These are phyloP conservation scores for Xestia ashworthii DNA, from an alignment of 2,888 invertebrate species.

Conservation along the genomic window DNA sequence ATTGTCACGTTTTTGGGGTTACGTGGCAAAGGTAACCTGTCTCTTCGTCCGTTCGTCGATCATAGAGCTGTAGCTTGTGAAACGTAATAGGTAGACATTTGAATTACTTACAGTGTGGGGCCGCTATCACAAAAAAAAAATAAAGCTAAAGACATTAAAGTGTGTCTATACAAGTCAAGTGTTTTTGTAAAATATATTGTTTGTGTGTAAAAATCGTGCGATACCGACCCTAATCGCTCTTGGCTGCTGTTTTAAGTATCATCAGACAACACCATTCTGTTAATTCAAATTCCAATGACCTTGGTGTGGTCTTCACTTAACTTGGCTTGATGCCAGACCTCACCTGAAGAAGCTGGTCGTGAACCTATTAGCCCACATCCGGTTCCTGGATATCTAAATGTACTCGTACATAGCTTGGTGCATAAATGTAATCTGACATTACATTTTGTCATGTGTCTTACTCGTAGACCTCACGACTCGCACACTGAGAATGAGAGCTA, in stretches of 20 bases:
- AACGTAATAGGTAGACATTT: not conserved
- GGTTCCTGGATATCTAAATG: slow-evolving; percentile 18
- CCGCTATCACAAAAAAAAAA: not conserved
- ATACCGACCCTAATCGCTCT: not conserved
- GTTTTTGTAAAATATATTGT: not conserved
- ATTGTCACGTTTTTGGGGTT: not conserved
- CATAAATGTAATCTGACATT: slow-evolving; percentile 4
- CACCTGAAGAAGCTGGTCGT: slow-evolving; percentile 37
- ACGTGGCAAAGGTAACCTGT: not conserved
- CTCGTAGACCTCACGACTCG: not conserved
- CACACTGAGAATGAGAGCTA: not conserved
- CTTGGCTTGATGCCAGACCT: slow-evolving; percentile 46
- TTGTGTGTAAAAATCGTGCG: not conserved
- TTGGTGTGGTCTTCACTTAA: slow-evolving; percentile 27
- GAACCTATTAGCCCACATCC: slow-evolving; percentile 43
- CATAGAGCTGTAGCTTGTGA: not conserved
- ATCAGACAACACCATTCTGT: not conserved
- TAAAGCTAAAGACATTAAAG: not conserved
- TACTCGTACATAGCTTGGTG: not conserved
- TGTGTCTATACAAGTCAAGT: not conserved
- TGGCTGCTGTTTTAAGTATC: not conserved
- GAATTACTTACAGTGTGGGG: not conserved
- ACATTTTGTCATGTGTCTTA: not conserved
- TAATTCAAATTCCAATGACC: slow-evolving; percentile 7
- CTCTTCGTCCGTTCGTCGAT: not conserved